Conservation (phyloP, 2,888 invertebrate genomes). For the Archaeoteleia sp. region DNA sequence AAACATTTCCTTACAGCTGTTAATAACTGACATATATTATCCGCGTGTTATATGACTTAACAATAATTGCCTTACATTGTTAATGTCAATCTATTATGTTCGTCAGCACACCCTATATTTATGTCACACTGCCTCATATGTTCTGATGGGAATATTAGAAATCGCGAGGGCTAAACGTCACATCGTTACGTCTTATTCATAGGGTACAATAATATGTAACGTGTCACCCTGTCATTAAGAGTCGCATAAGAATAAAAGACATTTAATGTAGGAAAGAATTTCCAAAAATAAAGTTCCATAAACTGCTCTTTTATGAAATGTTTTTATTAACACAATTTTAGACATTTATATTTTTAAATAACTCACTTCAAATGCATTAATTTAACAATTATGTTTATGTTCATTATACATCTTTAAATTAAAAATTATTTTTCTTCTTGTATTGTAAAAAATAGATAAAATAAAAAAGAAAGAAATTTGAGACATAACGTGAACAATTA, state of each 20-base stretch:
- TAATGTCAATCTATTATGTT: slow-evolving; percentile 31
- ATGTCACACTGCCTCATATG: slow-evolving; percentile 39
- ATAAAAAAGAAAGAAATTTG: too few species aligned
- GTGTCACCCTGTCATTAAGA: slow-evolving; percentile 54
- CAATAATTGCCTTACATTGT: too few species aligned
- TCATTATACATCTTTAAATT: too few species aligned
- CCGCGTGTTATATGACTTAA: too few species aligned
- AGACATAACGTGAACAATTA: too few species aligned
- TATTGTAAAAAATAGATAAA: too few species aligned
- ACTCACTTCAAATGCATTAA: not conserved
- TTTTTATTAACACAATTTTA: too few species aligned
- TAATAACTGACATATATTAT: too few species aligned
- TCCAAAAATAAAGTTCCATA: not conserved
- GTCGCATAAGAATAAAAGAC: slow-evolving; percentile 55
- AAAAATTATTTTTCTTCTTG: too few species aligned
- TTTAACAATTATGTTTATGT: too few species aligned
- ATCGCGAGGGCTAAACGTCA: slow-evolving; percentile 51
- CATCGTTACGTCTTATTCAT: slow-evolving; percentile 54
- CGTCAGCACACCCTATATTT: slow-evolving; percentile 28
- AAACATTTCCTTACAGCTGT: not conserved
- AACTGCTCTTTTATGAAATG: too few species aligned
- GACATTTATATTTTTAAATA: not conserved
- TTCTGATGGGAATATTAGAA: slow-evolving; percentile 53
- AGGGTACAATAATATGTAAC: slow-evolving; percentile 56
- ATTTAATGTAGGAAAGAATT: slow-evolving; percentile 14